Conservation (phyloP, 2,888 invertebrate genomes). For the Lutraria lutraria region DNA sequence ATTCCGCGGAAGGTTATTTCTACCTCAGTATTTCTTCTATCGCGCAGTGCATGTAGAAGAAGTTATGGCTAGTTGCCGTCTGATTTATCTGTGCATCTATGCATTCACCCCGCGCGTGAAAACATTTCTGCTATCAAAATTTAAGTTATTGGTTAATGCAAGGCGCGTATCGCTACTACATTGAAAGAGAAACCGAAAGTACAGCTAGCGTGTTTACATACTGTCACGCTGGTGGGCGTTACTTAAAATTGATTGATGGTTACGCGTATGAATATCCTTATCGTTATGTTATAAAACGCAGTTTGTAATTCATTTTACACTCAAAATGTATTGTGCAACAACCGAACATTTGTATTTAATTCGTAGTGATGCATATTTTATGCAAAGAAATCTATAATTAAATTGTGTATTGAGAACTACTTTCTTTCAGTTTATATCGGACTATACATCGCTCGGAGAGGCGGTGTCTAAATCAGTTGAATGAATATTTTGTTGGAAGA, state of each 20-base stretch:
- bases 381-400: background rate
- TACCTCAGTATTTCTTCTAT: background rate
- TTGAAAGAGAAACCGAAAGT: slow-evolving; percentile 39
- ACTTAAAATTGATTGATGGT: slow-evolving; percentile 26
- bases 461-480: slow-evolving; percentile 34
- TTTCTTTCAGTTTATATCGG: background rate
- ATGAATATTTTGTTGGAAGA: slow-evolving; percentile 41
- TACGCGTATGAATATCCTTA: slow-evolving; percentile 26
- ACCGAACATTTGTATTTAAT: background rate
- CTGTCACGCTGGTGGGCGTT: slow-evolving; percentile 43
- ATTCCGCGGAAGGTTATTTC: background rate
- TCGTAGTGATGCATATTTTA: background rate
- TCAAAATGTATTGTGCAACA: background rate
- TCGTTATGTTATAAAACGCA: background rate
- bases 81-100: slow-evolving; percentile 18
- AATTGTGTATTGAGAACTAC: slow-evolving; percentile 18
- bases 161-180: background rate
- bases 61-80: background rate
- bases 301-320: background rate
- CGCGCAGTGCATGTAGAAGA: background rate
- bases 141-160: background rate
- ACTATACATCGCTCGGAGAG: background rate
- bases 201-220: slow-evolving; percentile 33
- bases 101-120: background rate
- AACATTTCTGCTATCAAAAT: slow-evolving; percentile 7